Conservation (phyloP, 1,140 invertebrate genomes). For the Polypedilum vanderplanki region DNA sequence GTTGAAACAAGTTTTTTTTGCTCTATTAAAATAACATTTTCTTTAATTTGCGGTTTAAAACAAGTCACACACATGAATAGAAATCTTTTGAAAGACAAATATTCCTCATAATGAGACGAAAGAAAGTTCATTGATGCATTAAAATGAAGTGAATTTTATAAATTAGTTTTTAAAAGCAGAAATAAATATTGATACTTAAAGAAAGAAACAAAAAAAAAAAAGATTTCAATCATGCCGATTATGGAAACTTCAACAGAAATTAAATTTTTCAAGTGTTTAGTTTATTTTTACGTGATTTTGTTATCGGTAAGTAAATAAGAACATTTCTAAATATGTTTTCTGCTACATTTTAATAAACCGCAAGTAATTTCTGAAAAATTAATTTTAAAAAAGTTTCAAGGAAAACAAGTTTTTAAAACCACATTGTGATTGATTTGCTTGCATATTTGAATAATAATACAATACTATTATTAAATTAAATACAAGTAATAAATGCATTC, state of each 20-base stretch:
- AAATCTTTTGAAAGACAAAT: constrained; percentile 23
- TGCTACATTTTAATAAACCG: background rate
- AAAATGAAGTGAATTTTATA: background rate
- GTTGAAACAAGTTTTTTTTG: background rate
- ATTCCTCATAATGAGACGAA: constrained; percentile 24
- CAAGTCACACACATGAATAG: background rate
- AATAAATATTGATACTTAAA: background rate
- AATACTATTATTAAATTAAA: too few relatives aligned
- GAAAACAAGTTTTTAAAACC: background rate
- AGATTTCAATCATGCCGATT: constrained; percentile 38
- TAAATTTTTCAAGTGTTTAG: constrained; percentile 44
- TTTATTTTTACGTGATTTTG: constrained; percentile 44
- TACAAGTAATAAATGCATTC: too few relatives aligned
- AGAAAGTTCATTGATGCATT: background rate
- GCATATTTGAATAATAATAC: too few relatives aligned
- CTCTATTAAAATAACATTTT: background rate
- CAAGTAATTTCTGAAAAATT: background rate
- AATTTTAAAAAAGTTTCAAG: background rate
- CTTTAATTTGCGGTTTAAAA: background rate
- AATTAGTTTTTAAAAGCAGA: background rate
- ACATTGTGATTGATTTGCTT: too few relatives aligned
- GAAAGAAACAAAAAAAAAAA: constrained; percentile 22
- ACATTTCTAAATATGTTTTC: background rate
- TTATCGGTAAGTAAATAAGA: constrained; percentile 39
- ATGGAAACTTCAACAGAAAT: constrained; percentile 38